Evolutionary conservation across 2,888 invertebrate species (phyloP).

Genomic region (Dasysyrphus albostriatus): DNA sequence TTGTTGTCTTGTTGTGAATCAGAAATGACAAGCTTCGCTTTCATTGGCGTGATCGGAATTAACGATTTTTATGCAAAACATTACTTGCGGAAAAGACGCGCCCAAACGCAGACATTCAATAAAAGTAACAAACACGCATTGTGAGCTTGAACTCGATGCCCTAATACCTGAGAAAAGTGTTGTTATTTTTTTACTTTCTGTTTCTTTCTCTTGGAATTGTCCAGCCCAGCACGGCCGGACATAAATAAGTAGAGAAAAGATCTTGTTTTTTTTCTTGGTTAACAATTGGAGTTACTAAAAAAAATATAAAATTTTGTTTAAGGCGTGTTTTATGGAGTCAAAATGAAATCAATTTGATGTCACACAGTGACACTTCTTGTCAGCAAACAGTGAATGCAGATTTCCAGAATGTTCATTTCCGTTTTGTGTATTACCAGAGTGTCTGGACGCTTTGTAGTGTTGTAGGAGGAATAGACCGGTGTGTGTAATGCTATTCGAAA

Average conservation of each 20-base stretch:
- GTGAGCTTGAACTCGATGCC: slow-evolving; percentile 35
- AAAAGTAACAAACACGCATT: slow-evolving; percentile 18
- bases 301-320: slow-evolving; percentile 1
- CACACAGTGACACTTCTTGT: slow-evolving; percentile 16
- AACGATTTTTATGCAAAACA: slow-evolving; percentile 57
- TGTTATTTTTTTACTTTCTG: slow-evolving; percentile 58
- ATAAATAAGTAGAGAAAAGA: slow-evolving; percentile 59
- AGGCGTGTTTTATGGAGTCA: slow-evolving; percentile 37
- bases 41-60: slow-evolving; percentile 68
- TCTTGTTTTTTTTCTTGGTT: slow-evolving; percentile 49
- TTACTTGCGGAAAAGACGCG: slow-evolving; percentile 51
- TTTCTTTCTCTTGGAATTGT: slow-evolving; percentile 47
- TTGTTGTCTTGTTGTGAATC: slow-evolving; percentile 43
- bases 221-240: neutral
- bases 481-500: slow-evolving; percentile 53
- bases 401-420: slow-evolving; percentile 66
- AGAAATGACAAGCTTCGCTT: slow-evolving; percentile 69
- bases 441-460: slow-evolving; percentile 22
- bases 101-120: slow-evolving; percentile 48
- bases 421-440: slow-evolving; percentile 57
- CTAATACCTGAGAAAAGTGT: slow-evolving; percentile 1
- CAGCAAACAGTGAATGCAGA: slow-evolving; percentile 61
- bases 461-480: slow-evolving; percentile 17
- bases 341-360: slow-evolving; percentile 60
- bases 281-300: slow-evolving; percentile 51